Percentiles rank a stretch among this genome's conserved stretches.
phyloP scores from a whole-genome alignment of 2,888 invertebrate genomes.

The Lasioglossum marginatum region DNA sequence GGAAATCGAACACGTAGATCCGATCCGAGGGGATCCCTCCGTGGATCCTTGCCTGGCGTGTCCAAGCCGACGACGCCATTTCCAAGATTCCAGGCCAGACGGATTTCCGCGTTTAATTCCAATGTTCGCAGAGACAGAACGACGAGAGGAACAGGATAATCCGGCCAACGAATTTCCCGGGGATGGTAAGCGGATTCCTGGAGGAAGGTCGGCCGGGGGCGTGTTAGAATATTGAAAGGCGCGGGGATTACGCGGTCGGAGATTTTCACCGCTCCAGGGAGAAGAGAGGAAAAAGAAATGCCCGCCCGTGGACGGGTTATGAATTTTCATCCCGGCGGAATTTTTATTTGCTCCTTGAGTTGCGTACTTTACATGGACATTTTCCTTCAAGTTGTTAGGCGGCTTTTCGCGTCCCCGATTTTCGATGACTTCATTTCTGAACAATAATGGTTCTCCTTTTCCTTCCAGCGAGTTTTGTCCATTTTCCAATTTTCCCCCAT shows the following conservation, averaged over 20 bases:
- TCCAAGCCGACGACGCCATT: slow-evolving; percentile 5
- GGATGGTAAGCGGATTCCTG: slow-evolving; percentile 57
- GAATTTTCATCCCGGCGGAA: slow-evolving; percentile 38
- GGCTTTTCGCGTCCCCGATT: background rate
- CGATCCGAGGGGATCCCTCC: background rate
- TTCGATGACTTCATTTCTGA: background rate
- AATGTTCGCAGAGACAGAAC: background rate
- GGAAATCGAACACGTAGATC: slow-evolving; percentile 3
- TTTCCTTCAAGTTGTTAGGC: background rate
- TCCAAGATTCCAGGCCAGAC: slow-evolving; percentile 5
- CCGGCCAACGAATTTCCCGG: slow-evolving; percentile 29
- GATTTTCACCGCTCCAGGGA: background rate
- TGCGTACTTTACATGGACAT: background rate
- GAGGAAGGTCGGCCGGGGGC: slow-evolving; percentile 3
- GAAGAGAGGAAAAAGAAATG: slow-evolving; percentile 27
- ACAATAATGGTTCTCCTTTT: background rate
- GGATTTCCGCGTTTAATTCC: slow-evolving; percentile 25
- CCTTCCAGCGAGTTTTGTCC: background rate
- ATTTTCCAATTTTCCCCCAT: background rate
- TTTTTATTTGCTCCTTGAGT: slow-evolving; percentile 16
- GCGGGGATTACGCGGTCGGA: slow-evolving; percentile 50
- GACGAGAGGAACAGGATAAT: slow-evolving; percentile 30
- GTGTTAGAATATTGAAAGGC: slow-evolving; percentile 49
- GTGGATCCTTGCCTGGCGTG: background rate
- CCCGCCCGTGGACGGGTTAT: background rate